phyloP scores from a whole-genome alignment of 2,797 vertebrate genomes.

The Paguma larvata region DNA sequence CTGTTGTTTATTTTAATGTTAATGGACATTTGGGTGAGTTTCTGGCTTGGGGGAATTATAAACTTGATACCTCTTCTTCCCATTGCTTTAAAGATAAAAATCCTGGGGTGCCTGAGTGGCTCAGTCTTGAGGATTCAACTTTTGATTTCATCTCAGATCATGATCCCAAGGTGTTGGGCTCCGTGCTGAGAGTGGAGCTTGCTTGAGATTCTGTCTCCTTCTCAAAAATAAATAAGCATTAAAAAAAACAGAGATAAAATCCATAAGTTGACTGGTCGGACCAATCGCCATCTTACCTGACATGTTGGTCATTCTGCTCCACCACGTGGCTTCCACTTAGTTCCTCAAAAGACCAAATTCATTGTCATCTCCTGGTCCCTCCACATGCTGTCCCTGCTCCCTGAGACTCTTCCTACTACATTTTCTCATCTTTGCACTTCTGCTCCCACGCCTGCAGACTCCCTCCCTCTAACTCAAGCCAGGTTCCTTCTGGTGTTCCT shows the following conservation, averaged over 20 bases:
- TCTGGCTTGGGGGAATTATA: neutral
- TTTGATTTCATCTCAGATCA: too few species aligned
- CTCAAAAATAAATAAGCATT: too few species aligned
- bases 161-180: too few species aligned
- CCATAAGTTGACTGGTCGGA: neutral
- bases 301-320: neutral
- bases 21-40: neutral
- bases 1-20: neutral
- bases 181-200: too few species aligned
- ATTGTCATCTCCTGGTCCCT: neutral
- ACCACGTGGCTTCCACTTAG: neutral
- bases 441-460: rapidly evolving
- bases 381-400: neutral
- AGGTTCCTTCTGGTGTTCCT: neutral
- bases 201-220: too few species aligned
- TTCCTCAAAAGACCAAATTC: neutral
- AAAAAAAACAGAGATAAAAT: neutral
- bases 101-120: too few species aligned
- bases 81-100: neutral
- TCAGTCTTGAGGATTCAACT: too few species aligned
- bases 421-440: neutral
- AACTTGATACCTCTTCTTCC: neutral
- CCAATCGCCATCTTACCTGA: neutral
- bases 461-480: neutral
- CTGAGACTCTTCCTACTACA: neutral